Evolutionary conservation across 1,140 invertebrate genomes (phyloP).

Genomic region (Leptinotarsa texana): DNA sequence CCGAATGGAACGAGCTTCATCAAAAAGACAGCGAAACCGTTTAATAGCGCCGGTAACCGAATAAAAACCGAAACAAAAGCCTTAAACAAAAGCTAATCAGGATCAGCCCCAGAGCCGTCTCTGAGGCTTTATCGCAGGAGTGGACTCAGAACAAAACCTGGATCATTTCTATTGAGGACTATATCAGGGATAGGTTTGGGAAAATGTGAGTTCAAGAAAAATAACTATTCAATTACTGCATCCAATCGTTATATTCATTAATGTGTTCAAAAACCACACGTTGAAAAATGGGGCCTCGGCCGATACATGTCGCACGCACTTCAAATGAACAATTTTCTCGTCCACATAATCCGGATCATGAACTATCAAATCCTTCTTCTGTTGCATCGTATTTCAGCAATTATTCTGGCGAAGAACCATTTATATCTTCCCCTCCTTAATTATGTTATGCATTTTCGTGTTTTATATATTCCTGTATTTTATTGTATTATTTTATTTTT

Average conservation of each 20-base stretch:
- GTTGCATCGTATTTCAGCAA: constrained; percentile 11
- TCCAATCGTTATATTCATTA: too few species aligned
- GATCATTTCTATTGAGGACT: too few species aligned
- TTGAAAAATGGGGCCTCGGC: too few species aligned
- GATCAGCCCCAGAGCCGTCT: constrained; percentile 15
- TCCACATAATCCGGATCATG: too few species aligned
- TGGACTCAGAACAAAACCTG: background rate
- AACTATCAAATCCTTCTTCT: constrained; percentile 12
- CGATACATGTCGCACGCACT: too few species aligned
- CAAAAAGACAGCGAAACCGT: constrained; percentile 37
- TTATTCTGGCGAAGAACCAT: constrained; percentile 1
- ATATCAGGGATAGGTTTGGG: too few species aligned
- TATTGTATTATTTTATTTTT: too few species aligned
- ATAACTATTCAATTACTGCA: too few species aligned
- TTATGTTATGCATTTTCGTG: background rate
- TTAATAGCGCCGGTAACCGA: constrained; percentile 35
- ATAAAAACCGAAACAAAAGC: constrained; percentile 41
- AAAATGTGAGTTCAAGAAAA: too few species aligned
- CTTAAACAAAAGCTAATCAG: constrained; percentile 38
- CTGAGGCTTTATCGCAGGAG: background rate
- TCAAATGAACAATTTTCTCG: too few species aligned
- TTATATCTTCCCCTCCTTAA: background rate
- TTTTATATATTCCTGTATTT: background rate
- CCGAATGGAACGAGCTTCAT: constrained; percentile 25
- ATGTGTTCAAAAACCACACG: too few species aligned